Evolutionary conservation across 1,140 invertebrate species (phyloP).

Genomic region (Heliothis virescens): DNA sequence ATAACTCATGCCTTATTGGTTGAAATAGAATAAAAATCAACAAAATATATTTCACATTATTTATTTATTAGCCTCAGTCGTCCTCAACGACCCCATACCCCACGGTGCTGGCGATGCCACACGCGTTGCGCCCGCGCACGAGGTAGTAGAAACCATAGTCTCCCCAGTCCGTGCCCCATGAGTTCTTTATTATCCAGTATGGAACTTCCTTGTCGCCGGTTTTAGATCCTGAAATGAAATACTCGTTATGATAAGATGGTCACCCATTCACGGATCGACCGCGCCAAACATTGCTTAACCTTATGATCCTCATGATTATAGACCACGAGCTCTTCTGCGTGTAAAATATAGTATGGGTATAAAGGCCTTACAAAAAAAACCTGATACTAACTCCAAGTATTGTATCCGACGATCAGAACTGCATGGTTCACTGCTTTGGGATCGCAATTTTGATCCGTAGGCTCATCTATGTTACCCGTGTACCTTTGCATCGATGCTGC

Average conservation of each 20-base stretch:
- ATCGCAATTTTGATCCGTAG: slow-evolving; percentile 91
- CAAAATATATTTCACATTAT: no score
- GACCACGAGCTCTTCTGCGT: no score
- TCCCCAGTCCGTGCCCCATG: slow-evolving; percentile 88
- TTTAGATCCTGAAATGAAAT: slow-evolving; percentile 52
- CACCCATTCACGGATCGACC: no score
- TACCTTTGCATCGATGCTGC: slow-evolving; percentile 93
- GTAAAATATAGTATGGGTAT: no score
- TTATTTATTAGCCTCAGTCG: no score
- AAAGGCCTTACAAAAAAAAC: no score
- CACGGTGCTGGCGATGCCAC: slow-evolving; percentile 86
- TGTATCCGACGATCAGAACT: slow-evolving; percentile 94
- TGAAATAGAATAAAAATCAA: no score
- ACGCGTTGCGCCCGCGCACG: slow-evolving; percentile 87
- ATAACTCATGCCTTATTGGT: no score
- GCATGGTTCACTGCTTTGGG: slow-evolving; percentile 91
- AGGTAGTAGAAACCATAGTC: slow-evolving; percentile 89
- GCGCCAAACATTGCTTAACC: no score
- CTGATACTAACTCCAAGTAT: slow-evolving; percentile 69
- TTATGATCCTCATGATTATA: no score
- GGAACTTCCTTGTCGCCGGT: slow-evolving; percentile 48
- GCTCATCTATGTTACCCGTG: slow-evolving; percentile 88
- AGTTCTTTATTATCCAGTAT: slow-evolving; percentile 83
- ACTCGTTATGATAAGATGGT: no score
- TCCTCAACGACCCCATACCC: no score